phyloP scores from a whole-genome alignment of 2,797 vertebrate genomes.

The Cyprinodon diabolis region DNA sequence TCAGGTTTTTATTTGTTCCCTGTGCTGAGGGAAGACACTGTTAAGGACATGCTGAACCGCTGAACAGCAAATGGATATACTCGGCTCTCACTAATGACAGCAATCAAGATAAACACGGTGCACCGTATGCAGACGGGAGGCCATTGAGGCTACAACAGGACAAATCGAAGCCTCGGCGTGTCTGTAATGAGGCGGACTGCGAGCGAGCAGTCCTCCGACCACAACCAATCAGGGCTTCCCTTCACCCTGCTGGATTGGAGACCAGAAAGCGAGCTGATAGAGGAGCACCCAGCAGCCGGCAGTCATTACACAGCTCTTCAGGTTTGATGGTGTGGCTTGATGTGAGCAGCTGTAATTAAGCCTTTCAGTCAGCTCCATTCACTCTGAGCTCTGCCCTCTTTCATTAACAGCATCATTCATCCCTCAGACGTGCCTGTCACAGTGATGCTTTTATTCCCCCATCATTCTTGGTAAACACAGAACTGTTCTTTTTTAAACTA shows the following conservation, averaged over 20 bases:
- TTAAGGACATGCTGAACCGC: not conserved
- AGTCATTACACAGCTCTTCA: not conserved
- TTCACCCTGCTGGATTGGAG: not conserved
- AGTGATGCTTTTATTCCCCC: not conserved
- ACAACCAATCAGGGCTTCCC: not conserved
- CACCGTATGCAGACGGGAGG: not conserved
- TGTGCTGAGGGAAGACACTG: not conserved
- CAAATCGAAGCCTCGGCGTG: not conserved
- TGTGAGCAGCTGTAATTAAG: conserved; percentile 1
- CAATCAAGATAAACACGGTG: conserved; percentile 4
- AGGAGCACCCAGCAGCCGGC: not conserved
- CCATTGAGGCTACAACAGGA: conserved; percentile 2
- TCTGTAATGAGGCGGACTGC: not conserved
- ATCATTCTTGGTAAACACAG: not conserved
- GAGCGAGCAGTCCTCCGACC: not conserved
- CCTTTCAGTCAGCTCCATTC: not conserved
- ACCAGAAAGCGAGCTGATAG: not conserved
- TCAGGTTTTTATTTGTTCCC: not conserved
- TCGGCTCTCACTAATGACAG: conserved; percentile 3
- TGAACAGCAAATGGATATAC: conserved; percentile 22
- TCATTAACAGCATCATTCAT: not conserved
- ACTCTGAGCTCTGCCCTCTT: not conserved
- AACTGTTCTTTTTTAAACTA: not conserved
- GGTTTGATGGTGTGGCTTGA: not conserved
- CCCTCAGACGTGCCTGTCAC: not conserved